Conservation (phyloP, 2,797 vertebrate species). For the Pantherophis vulpinus region DNA sequence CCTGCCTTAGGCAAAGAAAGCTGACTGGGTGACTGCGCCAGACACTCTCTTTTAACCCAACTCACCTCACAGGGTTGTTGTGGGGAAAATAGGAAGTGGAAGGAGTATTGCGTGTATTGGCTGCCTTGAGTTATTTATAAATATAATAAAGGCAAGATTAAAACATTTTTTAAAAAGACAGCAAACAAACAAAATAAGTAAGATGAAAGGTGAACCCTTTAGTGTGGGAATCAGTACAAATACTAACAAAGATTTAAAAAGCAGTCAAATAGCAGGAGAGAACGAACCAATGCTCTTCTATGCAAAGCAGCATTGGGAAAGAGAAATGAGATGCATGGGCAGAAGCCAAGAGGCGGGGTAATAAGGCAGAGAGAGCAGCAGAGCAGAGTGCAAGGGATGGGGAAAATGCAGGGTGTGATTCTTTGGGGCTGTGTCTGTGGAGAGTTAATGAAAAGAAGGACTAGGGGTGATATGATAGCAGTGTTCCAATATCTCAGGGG, state of each 20-base stretch:
- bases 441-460: not conserved
- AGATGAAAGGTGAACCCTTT: not conserved
- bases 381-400: not conserved
- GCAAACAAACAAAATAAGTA: not conserved
- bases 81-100: not conserved
- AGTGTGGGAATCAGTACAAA: not conserved
- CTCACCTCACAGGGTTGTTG: not conserved
- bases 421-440: not conserved
- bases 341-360: not conserved
- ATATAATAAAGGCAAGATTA: not conserved
- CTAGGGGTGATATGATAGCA: no score
- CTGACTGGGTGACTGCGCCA: not conserved
- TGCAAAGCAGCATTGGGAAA: not conserved
- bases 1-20: not conserved
- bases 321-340: not conserved
- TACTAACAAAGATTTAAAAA: not conserved
- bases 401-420: no score
- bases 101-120: not conserved
- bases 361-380: not conserved
- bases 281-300: not conserved
- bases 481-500: no score
- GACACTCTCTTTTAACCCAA: not conserved
- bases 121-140: not conserved
- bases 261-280: not conserved
- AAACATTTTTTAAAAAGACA: not conserved